Evolutionary conservation across 92 coral and sea anemone genomes (phyloP), one percentile per base, ranked within the genome.

Genomic region (Bergia puertoricense): DNA sequence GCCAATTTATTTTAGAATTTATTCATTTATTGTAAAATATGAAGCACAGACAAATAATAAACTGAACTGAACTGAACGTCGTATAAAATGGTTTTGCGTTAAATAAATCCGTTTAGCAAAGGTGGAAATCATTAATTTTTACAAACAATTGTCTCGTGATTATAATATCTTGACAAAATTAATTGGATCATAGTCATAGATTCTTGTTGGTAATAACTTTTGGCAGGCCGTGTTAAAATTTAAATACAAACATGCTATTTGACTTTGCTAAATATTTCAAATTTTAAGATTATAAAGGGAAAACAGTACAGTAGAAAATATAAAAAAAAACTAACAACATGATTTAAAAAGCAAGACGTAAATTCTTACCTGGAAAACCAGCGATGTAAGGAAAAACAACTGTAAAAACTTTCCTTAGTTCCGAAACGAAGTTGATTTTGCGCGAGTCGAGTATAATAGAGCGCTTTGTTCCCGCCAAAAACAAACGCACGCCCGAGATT

Each of bases 401-500:
- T 15, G n/a, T 62, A 16, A 62, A 62, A 14, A 62, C 69, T 2
- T 30, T 30, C 30, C 30, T 30, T 30, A 30, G 30, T 30, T 62
- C 69, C 30, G 8, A 18, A 20, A 62, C 69, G 30, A 62, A 62
- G n/a, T 0, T 16, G 68, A 62, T 62, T 62, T 73, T 20, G 45
- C 46, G 15, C 43, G 1, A 8, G 43, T 73, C 18, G 40, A 73
- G 20, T 2, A 1, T 16, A 30, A 30, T 30, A 30, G 30, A 11
- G 40, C 15, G 43, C 20, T 39, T 22, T 79, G 20, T 79, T 79
- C 83, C 83, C 83, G 83, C 83, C 83, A 50, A 14, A 56, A 50
- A 13, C 9, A 69, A 44, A 54, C 83, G 83, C 69, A 11, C 83
- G 69, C 59, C 14, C 43, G 69, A 2, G 9, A 39, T 9, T 30